Percentiles rank a stretch among this genome's conserved stretches.
These are phyloP conservation scores for Lophochroa leadbeateri DNA, from an alignment of 2,113 vertebrate species.

Conservation along the genomic window DNA sequence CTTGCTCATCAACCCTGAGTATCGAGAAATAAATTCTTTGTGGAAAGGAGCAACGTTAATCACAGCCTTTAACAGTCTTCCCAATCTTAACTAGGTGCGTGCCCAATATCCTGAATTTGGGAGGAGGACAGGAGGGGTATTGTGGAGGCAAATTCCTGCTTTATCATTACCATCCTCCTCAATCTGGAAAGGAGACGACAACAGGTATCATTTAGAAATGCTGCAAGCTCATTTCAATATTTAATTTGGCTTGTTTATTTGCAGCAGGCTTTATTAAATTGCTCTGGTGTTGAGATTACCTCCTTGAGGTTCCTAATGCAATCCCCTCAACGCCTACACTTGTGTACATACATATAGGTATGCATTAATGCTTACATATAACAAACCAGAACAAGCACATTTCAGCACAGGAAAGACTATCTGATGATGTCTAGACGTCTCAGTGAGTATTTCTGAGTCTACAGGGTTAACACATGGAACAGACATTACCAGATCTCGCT, in stretches of 20 bases:
- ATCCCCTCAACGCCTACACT: not conserved
- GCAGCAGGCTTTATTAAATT: not conserved
- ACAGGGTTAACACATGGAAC: not conserved
- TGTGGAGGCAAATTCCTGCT: not conserved
- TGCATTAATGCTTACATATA: not conserved
- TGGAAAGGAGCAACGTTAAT: not conserved
- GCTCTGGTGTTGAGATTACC: not conserved
- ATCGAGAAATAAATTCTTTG: not conserved
- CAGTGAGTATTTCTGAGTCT: not conserved
- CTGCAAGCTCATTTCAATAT: not conserved
- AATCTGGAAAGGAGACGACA: not conserved
- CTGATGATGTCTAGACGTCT: not conserved
- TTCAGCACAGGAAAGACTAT: not conserved
- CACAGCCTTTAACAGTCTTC: not conserved
- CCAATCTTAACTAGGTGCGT: not conserved
- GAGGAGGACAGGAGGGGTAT: not conserved
- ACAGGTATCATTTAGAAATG: not conserved
- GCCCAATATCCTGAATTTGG: not conserved
- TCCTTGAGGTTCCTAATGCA: not conserved
- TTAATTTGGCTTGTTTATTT: not conserved
- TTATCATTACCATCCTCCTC: not conserved
- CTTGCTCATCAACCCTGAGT: not conserved
- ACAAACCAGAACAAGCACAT: not conserved
- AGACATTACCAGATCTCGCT: slow-evolving; percentile 90
- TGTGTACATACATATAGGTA: accelerated